phyloP scores from a whole-genome alignment of 2,888 invertebrate species.

The Cryptophagus acutangulus region DNA sequence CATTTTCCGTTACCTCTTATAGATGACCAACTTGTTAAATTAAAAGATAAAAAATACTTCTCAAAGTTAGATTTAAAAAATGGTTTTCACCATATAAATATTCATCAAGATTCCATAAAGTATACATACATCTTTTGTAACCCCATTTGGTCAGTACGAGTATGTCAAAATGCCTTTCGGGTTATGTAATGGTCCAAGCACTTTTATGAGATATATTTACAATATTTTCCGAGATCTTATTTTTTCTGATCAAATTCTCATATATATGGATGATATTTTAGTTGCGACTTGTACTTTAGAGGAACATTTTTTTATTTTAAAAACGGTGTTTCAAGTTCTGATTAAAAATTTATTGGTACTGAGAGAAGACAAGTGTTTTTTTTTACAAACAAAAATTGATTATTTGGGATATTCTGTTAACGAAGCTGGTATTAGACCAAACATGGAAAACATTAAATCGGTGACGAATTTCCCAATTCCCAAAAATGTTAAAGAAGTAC shows the following conservation, averaged over 20 bases:
- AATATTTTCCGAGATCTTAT: background rate
- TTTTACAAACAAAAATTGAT: constrained; percentile 20
- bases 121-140: too few species aligned
- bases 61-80: too few species aligned
- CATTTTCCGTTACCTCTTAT: background rate
- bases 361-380: constrained; percentile 25
- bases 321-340: constrained; percentile 10
- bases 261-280: constrained; percentile 17
- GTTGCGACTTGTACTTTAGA: constrained; percentile 13
- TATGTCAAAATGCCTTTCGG: background rate
- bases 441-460: constrained; percentile 7
- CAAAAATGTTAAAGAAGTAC: constrained; percentile 21
- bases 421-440: background rate
- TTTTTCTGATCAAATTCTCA: constrained; percentile 8
- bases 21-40: background rate
- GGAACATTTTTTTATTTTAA: constrained; percentile 13
- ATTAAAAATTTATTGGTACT: constrained; percentile 6
- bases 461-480: constrained; percentile 28
- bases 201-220: background rate
- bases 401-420: constrained; percentile 5
- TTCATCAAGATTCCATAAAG: background rate
- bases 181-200: background rate
- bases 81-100: background rate
- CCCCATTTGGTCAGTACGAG: too few species aligned
- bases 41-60: too few species aligned